Evolutionary conservation across 2,888 invertebrate species (phyloP), one percentile per base, ranked within the genome.

Genomic region (Drosophila mayaguana): DNA sequence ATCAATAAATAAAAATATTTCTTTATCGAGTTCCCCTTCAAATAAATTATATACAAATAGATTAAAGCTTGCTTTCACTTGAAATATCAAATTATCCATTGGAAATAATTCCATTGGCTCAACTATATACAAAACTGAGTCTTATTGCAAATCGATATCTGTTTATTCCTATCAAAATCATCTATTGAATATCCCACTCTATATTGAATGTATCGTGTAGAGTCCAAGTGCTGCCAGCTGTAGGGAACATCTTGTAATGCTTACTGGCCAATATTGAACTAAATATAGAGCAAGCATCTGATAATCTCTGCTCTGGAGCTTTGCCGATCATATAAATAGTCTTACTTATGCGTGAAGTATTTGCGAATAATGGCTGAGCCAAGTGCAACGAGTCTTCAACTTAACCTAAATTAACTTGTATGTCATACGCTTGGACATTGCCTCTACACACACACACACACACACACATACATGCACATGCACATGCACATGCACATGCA

Each of bases 361-460:
- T 55, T 63, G 36, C 8, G 53, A 64, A 80, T 64, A 61, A 67
- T 71, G 76, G 71, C 67, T 40, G 63, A 57, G 72, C 34, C 72
- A 78, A 89, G 83, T 83, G 89, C 83, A 83, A 89, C 79, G 83
- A 83, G 89, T 75, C 78, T 72, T 65, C 56, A 66, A 80, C 83
- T 80, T 57, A 63, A 83, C 82, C 81, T 63, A 80, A 88, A 88
- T 85, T 84, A 82, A 79, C 79, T 80, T 82, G 80, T 69, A 66
- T 79, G 75, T 75, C 72, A 79, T 72, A 72, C 38, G 68, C 79
- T 80, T 69, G 79, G 79, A 80, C 79, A 82, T 69, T 70, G 66
- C 65, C 64, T 62, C 50, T 25, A 54, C 45, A 43, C 34, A 75
- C 63, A 65, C 51, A 54, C 43, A 42, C 32, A 71, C 60, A 65